These are phyloP conservation scores for Poliocrania exsul DNA, from an alignment of 2,797 vertebrate species.

Conservation along the genomic window DNA sequence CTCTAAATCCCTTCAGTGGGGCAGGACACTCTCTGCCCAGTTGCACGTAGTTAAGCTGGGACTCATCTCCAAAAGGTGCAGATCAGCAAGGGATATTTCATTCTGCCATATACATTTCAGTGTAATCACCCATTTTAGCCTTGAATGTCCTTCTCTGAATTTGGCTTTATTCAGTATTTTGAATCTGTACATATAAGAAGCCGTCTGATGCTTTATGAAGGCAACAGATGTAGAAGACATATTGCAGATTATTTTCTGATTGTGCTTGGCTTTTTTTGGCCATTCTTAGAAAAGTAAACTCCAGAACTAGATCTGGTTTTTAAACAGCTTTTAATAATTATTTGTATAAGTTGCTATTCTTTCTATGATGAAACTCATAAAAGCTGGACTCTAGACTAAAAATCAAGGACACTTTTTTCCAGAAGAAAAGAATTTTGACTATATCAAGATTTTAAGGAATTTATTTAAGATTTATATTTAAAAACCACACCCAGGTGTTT, in stretches of 20 bases:
- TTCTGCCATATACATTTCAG: background rate
- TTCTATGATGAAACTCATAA: background rate
- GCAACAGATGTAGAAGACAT: background rate
- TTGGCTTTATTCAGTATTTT: background rate
- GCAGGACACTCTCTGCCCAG: background rate
- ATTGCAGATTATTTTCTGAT: background rate
- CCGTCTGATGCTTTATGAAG: background rate
- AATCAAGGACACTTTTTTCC: background rate
- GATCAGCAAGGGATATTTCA: background rate
- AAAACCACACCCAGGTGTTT: background rate
- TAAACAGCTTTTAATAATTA: background rate
- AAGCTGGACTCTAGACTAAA: background rate
- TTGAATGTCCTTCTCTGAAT: background rate
- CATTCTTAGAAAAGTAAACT: background rate
- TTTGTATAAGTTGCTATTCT: background rate
- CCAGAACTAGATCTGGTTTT: background rate
- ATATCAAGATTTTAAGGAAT: background rate
- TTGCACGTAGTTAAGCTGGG: background rate
- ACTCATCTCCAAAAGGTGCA: background rate
- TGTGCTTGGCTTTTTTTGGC: background rate
- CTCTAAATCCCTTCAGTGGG: background rate
- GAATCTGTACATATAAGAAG: background rate
- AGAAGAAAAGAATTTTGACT: background rate
- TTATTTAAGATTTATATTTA: background rate
- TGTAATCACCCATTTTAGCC: background rate